Conservation (phyloP, 1,140 invertebrate genomes). For the Listronotus bonariensis region DNA sequence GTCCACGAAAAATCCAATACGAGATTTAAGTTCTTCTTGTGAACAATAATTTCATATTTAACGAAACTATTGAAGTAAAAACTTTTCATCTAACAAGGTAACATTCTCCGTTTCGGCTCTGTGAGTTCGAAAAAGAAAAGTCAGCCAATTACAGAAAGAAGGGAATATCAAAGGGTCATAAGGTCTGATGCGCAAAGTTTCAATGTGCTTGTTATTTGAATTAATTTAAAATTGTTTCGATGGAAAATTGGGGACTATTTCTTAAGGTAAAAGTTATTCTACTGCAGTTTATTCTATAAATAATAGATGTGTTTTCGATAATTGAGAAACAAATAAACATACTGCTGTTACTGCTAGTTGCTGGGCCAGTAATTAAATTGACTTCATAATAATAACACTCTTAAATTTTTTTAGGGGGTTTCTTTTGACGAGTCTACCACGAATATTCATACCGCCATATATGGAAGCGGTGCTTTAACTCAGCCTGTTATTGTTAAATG, state of each 20-base stretch:
- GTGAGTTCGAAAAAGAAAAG: slow-evolving; percentile 22
- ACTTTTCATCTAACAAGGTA: slow-evolving; percentile 32
- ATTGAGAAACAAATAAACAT: too few species aligned
- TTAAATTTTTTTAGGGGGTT: too few species aligned
- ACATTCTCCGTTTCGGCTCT: slow-evolving; percentile 24
- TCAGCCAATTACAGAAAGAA: slow-evolving; percentile 31
- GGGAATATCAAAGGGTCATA: slow-evolving; percentile 29
- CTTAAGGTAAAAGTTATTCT: not conserved
- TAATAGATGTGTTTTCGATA: too few species aligned
- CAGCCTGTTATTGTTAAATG: too few species aligned
- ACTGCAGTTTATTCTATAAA: too few species aligned
- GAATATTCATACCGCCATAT: too few species aligned
- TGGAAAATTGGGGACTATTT: slow-evolving; percentile 16
- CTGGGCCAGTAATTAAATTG: too few species aligned
- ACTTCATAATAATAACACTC: too few species aligned
- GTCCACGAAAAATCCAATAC: too few species aligned
- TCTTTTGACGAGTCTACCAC: too few species aligned
- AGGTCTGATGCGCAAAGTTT: slow-evolving; percentile 32
- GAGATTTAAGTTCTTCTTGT: not conserved
- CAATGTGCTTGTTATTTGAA: slow-evolving; percentile 34
- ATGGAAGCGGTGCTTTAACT: too few species aligned
- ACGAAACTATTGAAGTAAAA: slow-evolving; percentile 29
- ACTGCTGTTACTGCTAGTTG: too few species aligned
- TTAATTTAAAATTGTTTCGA: slow-evolving; percentile 31
- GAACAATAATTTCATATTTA: slow-evolving; percentile 25